Evolutionary conservation across 2,888 invertebrate genomes (phyloP).

Genomic region (Andrena camellia): DNA sequence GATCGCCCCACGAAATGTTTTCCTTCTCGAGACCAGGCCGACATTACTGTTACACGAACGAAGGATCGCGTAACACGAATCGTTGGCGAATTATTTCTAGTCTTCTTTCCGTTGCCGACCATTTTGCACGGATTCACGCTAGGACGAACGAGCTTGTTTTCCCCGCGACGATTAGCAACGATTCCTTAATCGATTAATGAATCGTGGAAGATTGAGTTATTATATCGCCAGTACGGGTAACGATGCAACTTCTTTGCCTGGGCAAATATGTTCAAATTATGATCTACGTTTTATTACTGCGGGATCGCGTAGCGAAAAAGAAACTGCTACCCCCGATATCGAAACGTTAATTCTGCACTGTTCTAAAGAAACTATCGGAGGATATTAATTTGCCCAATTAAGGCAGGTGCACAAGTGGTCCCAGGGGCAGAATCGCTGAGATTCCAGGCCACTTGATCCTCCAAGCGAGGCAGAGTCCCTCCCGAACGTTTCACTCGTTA

Average conservation of each 20-base stretch:
- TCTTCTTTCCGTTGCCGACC: neutral
- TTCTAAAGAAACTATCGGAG: slow-evolving; percentile 1
- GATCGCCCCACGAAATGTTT: slow-evolving; percentile 51
- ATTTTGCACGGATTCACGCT: neutral
- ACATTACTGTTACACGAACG: neutral
- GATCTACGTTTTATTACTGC: slow-evolving; percentile 23
- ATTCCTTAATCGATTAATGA: slow-evolving; percentile 38
- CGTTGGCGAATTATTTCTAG: neutral
- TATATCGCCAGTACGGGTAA: slow-evolving; percentile 22
- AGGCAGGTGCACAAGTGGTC: slow-evolving; percentile 8
- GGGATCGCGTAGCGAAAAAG: neutral
- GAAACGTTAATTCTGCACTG: neutral
- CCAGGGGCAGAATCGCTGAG: neutral
- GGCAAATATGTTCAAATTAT: slow-evolving; percentile 46
- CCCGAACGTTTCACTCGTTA: slow-evolving; percentile 7
- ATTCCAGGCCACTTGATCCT: slow-evolving; percentile 27
- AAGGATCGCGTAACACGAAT: neutral
- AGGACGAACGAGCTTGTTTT: slow-evolving; percentile 6
- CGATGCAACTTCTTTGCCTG: slow-evolving; percentile 4
- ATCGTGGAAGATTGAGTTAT: slow-evolving; percentile 41
- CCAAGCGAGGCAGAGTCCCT: neutral
- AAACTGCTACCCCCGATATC: neutral
- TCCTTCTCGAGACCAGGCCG: neutral
- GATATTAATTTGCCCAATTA: slow-evolving; percentile 33
- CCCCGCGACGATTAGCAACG: slow-evolving; percentile 3